A percentile compares a stretch with the other conserved stretches of the same genome.
Evolutionary conservation across 2,113 vertebrate species (phyloP).

Genomic region (Pygoscelis adeliae): DNA sequence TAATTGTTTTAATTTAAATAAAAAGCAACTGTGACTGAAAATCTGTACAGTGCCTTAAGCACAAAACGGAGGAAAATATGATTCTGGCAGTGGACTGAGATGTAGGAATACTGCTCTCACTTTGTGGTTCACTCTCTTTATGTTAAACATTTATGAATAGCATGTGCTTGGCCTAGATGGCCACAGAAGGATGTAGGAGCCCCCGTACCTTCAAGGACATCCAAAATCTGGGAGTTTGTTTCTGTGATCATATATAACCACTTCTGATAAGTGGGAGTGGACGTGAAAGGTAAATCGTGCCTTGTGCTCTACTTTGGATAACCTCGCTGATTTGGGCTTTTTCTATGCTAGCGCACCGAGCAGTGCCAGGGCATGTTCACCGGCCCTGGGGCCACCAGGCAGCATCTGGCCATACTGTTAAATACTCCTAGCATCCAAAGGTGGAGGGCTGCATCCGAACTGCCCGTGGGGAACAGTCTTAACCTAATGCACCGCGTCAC

Average conservation of each 20-base stretch:
- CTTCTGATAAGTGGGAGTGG: background rate
- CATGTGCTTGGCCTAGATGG: background rate
- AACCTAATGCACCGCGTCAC: rapidly evolving
- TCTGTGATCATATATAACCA: background rate
- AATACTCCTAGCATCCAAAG: background rate
- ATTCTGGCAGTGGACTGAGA: background rate
- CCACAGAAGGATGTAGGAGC: background rate
- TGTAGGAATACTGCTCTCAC: background rate
- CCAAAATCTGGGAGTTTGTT: background rate
- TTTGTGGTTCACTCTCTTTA: background rate
- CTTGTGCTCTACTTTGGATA: background rate
- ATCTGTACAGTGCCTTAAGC: background rate
- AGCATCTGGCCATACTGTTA: background rate
- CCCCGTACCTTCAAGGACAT: background rate
- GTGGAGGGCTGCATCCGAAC: background rate
- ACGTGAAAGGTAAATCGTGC: rapidly evolving
- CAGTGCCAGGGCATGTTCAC: background rate
- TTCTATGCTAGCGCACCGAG: rapidly evolving
- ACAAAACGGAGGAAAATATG: background rate
- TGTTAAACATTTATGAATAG: background rate
- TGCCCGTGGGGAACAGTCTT: background rate
- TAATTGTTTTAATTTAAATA: background rate
- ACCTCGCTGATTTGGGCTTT: background rate
- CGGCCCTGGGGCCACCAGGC: background rate
- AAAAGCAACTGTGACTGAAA: background rate